Percentiles rank a stretch among this genome's conserved stretches.
Conservation (phyloP, 2,113 vertebrate species). For the Colius striatus region DNA sequence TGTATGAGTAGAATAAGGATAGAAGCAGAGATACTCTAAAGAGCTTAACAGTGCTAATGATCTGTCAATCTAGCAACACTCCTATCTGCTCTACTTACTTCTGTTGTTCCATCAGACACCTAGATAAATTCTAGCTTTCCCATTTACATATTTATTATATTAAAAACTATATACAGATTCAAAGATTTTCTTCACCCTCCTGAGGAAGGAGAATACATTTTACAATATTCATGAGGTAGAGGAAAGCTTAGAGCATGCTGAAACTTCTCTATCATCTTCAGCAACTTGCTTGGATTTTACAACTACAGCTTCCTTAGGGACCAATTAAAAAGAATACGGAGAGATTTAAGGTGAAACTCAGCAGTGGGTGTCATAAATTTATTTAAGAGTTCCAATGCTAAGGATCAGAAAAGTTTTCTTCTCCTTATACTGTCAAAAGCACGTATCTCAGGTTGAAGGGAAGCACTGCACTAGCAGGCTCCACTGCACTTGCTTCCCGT, state of each 20-base stretch:
- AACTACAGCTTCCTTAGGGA: neutral
- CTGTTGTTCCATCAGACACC: neutral
- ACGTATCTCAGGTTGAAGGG: neutral
- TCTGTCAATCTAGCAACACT: neutral
- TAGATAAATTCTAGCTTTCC: neutral
- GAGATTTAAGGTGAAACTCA: neutral
- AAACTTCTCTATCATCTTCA: neutral
- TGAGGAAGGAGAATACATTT: neutral
- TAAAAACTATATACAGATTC: neutral
- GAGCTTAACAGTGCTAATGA: neutral
- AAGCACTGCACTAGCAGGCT: neutral
- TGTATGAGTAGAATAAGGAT: neutral
- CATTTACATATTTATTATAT: neutral
- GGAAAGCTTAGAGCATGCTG: neutral
- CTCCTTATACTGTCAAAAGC: neutral
- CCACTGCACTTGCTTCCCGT: neutral
- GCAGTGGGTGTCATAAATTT: neutral
- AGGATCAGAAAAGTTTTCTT: neutral
- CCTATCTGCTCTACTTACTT: neutral
- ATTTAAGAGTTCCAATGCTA: neutral
- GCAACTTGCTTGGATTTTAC: neutral
- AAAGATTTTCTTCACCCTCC: neutral
- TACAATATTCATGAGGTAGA: neutral
- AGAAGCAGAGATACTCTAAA: neutral
- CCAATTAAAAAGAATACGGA: neutral